A percentile compares a stretch with the other conserved stretches of the same genome.
Conservation (phyloP, 2,797 vertebrate genomes). For the Paratrypauchen microcephalus region DNA sequence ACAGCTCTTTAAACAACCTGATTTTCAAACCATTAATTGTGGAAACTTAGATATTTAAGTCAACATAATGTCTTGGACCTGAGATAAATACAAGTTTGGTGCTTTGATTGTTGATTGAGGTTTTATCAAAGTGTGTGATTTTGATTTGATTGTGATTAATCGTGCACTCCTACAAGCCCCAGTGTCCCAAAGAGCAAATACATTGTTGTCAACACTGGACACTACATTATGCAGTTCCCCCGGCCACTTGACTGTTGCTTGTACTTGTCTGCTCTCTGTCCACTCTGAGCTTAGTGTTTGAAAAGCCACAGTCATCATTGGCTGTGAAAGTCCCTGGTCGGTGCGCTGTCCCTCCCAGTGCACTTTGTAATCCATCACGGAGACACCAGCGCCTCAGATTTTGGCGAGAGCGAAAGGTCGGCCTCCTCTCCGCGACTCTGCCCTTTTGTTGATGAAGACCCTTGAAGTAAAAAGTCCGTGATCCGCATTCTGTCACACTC, state of each 20-base stretch:
- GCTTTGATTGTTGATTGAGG: too few species aligned
- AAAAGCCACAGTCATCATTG: conserved; percentile 24
- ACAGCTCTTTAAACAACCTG: too few species aligned
- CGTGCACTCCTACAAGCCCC: too few species aligned
- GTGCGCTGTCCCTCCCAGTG: conserved; percentile 25
- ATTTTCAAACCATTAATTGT: too few species aligned
- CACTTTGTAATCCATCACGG: conserved; percentile 52
- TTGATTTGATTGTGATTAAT: too few species aligned
- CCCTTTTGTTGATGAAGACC: conserved; percentile 49
- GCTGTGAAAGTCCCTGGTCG: conserved; percentile 32
- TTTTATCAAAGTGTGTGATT: too few species aligned
- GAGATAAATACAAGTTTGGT: too few species aligned
- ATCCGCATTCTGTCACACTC: conserved; percentile 56
- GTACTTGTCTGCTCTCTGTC: neutral
- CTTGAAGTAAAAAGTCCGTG: conserved; percentile 18
- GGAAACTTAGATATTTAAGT: too few species aligned
- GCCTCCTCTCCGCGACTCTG: conserved; percentile 13
- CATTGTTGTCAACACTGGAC: neutral
- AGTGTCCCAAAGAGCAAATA: too few species aligned
- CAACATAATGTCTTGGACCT: too few species aligned
- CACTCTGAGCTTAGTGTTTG: neutral
- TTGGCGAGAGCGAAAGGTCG: conserved; percentile 40
- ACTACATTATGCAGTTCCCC: neutral
- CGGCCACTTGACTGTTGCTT: neutral
- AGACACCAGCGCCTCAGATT: conserved; percentile 36